Base-by-base conservation (phyloP, 92 coral and sea anemone species). In the Epizoanthus ramosus region DNA sequence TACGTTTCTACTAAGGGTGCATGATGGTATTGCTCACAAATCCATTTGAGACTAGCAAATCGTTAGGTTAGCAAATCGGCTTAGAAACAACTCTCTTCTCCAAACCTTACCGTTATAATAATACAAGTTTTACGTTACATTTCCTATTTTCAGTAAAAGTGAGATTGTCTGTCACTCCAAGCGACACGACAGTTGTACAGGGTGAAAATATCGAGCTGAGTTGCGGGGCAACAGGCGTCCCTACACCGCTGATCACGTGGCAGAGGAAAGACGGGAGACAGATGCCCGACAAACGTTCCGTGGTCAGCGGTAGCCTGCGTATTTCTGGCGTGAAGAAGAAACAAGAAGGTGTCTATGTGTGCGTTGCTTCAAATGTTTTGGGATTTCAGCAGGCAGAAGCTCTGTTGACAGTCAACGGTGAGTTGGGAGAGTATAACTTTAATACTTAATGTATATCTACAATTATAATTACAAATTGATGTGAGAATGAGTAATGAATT, bases 211-310 rank as follows among this genome's bases (percentile, higher is more conserved):
- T 81, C 1, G 73, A 12, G 68, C 63, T 87, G 1, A 73, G 75
- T 45, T 87, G 90, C 75, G 60, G 68, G 24, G 90, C 86, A 63
- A 80, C 86, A 33, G 90, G 90, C 8, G 80, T 87, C 13, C 90
- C 90, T 4, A 10, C 39, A n/a, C 86, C 90, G 22, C 17, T 67
- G 41, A 81, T 87, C 71, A 87, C 87, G 57, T 87, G 90, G 87
- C 68, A 82, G 39, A 87, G 83, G 64, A 82, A 87, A 52, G 80
- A 74, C 47, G 84, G 69, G 15, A 41, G 79, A 21, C 71, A 73
- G 17, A 63, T 87, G 83, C 83, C 90, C 2, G 37, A 10, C 28
- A 45, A 13, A 31, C 63, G 54, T 25, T 37, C 56, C 60, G 56
- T 79, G 52, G 23, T 57, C 66, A 37, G 19, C 50, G 89, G 89